Base-by-base conservation (phyloP, 1,140 invertebrate species). In the Galendromus occidentalis region DNA sequence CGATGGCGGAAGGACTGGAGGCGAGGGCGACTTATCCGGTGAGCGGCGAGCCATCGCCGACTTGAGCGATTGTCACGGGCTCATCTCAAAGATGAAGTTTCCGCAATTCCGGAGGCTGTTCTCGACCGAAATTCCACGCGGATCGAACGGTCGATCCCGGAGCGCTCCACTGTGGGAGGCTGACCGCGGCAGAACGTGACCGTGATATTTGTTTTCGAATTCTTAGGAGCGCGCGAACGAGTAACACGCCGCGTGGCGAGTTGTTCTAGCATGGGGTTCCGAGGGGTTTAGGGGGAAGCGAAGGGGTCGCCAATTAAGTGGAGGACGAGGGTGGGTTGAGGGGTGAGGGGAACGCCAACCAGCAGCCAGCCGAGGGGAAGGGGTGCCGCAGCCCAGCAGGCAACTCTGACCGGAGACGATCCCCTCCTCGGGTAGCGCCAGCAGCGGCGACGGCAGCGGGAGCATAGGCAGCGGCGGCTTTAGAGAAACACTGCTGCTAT, bases 301-400 rank as follows among this genome's bases (percentile, higher is more conserved):
- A 59, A 59, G 51, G 51, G 51, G 51, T 29, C 51, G 51, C 51
- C 51, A 59, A 59, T 59, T 59, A 59, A 29, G 33, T 29, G 51
- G 51, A 59, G 51, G 51, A 25, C 51, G 51, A 59, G 51, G 33
- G 51, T 29, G 51, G 51, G 51, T 39, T 39, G 51, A 28, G 51
- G 14, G 51, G 25, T 59, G 51, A 33, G 51, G 25, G 51, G 25
- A 25, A 25, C 51, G 51, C 22, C 51, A 59, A 59, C 51, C 51
- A 59, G 51, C 51, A 59, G 51, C 51, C 51, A 59, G 22, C 14
- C 20, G 33, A 25, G 25, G 25, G 14, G 51, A 25, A 59, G 45
- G 51, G 25, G 33, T 25, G 12, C 51, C 25, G 22, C 51, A 59
- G 51, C 51, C 51, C 25, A 28, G 51, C 51, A 59, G 51, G 25